Evolutionary conservation across 2,113 vertebrate species (phyloP).

Genomic region (Ceratotherium simum): DNA sequence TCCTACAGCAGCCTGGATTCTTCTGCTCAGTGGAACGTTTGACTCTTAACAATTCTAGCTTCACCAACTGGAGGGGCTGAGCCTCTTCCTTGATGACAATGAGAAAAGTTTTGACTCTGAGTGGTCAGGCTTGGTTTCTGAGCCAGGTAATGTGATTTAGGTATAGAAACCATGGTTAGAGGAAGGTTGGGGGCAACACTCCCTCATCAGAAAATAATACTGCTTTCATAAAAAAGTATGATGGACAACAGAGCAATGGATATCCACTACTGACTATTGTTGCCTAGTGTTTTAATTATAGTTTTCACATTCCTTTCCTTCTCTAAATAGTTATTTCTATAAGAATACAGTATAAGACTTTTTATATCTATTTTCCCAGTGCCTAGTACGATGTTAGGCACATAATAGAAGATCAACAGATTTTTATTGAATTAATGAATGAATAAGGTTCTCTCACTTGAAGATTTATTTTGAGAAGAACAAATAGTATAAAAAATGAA

Average conservation of each 20-base stretch:
- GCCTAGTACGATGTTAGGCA: background rate
- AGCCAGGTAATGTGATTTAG: background rate
- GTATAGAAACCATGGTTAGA: background rate
- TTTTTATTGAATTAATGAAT: background rate
- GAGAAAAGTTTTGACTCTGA: background rate
- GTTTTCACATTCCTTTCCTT: background rate
- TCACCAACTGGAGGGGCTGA: fast-evolving
- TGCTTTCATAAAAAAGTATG: background rate
- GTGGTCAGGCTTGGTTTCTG: too few relatives aligned
- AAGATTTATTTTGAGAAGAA: background rate
- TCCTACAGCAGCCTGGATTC: background rate
- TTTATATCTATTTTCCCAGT: background rate
- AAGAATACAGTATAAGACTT: background rate
- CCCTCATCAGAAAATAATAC: background rate
- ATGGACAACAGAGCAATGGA: background rate
- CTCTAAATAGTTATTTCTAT: background rate
- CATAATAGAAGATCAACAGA: background rate
- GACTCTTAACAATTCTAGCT: background rate
- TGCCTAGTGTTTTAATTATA: background rate
- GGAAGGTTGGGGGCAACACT: background rate
- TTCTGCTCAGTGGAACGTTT: background rate
- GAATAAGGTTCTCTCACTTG: background rate
- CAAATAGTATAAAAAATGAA: background rate
- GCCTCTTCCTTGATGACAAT: background rate
- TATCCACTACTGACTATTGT: background rate